Base-by-base conservation (phyloP, 2,113 vertebrate genomes). In the Ariopsis seemanni region DNA sequence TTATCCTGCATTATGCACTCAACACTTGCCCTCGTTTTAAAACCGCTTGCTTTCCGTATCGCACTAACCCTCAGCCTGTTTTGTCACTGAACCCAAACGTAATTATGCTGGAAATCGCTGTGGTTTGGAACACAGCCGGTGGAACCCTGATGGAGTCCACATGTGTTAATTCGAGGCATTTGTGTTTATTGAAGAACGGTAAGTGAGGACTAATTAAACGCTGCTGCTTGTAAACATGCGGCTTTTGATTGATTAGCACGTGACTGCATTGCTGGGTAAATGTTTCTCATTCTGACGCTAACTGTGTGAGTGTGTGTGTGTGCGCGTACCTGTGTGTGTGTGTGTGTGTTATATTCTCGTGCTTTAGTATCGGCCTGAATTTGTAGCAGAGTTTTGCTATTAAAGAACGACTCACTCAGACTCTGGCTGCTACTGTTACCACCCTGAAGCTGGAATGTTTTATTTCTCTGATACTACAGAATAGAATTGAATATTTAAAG, bases 151-250 rank as follows among this genome's bases (percentile, higher is more conserved):
- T 91, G 87, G 20, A 67, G 27, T 58, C 80, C 80, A 62, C 18
- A 79, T 82, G 75, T 34, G 60, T 53, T 69, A 1, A 22, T 63
- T 87, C 89, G 86, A 88, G 87, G 53, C 63, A 63, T 48, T 55
- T 86, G 80, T 90, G 85, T 80, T 82, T 85, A 82, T 63, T 89
- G 84, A 79, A 89, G 34, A 88, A 89, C 92, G 91, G 92, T 89
- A 92, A 90, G 90, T 65, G 86, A 89, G 89, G 91, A 92, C 90
- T 93, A 92, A 95, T 93, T 92, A 87, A 90, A 91, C 89, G 89
- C 87, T 53, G 58, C 79, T 57, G 69, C 60, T 74, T 88, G 91
- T 93, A 89, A 94, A 92, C 89, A 91, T 90, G 92, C 92, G 63
- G 90, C 88, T 84, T 60, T 62, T 52, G 67, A 7, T 62, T 52